These are phyloP conservation scores for Halcyon senegalensis DNA, from an alignment of 2,113 vertebrate species.

Conservation along the genomic window DNA sequence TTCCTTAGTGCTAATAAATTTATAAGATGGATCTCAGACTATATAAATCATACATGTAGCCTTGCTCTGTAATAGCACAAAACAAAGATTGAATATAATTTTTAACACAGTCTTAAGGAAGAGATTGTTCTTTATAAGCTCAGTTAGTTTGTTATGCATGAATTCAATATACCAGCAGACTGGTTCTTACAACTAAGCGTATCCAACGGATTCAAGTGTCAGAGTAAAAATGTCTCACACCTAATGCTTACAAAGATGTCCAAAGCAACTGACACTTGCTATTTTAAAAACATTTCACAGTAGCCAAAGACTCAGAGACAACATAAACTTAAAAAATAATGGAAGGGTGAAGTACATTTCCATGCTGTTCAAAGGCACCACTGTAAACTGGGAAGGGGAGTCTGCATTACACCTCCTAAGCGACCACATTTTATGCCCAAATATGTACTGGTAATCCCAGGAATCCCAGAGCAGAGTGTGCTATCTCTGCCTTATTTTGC, in stretches of 20 bases:
- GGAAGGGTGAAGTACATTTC: neutral
- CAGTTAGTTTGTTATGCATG: conserved; percentile 39
- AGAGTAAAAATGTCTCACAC: neutral
- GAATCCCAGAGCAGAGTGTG: neutral
- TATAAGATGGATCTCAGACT: neutral
- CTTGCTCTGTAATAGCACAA: neutral
- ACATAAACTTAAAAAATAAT: neutral
- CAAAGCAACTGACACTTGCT: neutral
- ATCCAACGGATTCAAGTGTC: conserved; percentile 4
- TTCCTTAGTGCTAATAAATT: conserved; percentile 25
- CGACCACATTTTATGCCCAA: neutral
- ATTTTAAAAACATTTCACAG: conserved; percentile 26
- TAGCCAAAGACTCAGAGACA: neutral
- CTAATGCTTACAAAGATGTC: conserved; percentile 1
- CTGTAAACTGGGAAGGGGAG: neutral
- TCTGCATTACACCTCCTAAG: neutral
- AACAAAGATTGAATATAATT: neutral
- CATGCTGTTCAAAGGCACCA: neutral
- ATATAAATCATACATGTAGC: conserved; percentile 17
- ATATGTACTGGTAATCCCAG: neutral
- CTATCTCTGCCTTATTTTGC: neutral
- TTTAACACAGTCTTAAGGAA: neutral
- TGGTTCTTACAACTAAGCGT: neutral
- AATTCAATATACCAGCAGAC: conserved; percentile 11
- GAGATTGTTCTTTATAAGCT: neutral